Base-by-base conservation (phyloP, 2,888 invertebrate species). In the Microctonus brassicae region DNA sequence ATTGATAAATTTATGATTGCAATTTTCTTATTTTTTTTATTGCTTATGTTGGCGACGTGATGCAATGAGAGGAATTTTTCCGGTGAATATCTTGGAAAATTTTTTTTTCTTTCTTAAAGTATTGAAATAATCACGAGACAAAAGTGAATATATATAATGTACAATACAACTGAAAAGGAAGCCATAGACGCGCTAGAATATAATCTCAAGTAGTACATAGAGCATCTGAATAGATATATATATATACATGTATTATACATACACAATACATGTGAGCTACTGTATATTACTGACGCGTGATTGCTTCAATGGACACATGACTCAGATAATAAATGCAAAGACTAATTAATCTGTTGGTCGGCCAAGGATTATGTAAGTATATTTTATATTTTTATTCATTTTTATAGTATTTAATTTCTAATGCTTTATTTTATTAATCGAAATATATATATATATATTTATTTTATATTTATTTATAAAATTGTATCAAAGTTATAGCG, bases 321-420 rank as follows among this genome's bases (percentile, higher is more conserved):
- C 72, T 76, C 70, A 77, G 81, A 82, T 82, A 82, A 47, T 17
- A 81, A 79, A 61, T 17, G 6, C 29, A 73, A 70, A 55, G 69
- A 7, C 7, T 76, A n/a, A n/a, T 79, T 80, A 80, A 80, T 81
- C 80, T 79, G 69, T 75, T 66, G 58, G 67, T 42, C 63, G n/a
- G 60, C 29, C 61, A 62, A 52, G 47, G 20, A 36, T 73, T 73
- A 75, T 61, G 73, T 65, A 73, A 74, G 42, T 39, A n/a, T 63
- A n/a, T 63, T 24, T 3, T 74, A 79, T 80, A 79, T 78, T 80
- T 78, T 80, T 80, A 76, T 76, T 36, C 72, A 67, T 69, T 57
- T 1, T 20, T 34, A 7, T 33, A 1, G 6, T 36, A 36, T 24
- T 24, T 13, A 10, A 17, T 33, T 10, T 1, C 34, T 7, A 17